Base-by-base conservation (phyloP, 2,888 invertebrate species). In the Drosophila algonquin region DNA sequence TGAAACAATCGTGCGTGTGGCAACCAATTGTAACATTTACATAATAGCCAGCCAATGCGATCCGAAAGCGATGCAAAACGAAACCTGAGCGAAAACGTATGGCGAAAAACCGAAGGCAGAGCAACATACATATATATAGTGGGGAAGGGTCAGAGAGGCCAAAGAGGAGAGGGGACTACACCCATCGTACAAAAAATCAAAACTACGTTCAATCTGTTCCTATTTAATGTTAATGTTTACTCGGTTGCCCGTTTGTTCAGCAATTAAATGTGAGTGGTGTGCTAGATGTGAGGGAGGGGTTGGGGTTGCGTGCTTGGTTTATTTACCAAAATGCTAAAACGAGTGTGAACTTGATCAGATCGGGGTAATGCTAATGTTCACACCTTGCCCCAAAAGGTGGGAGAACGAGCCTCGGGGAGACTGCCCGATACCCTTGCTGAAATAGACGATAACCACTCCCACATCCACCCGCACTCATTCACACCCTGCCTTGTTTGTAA, bases 221-320 rank as follows among this genome's bases (percentile, higher is more conserved):
- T 82, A 85, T 79, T 56, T 78, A 83, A 59, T 65, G 80, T 56
- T 78, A 83, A 59, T 65, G 80, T 79, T 73, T 70, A 77, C 76
- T 74, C 76, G 73, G 82, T 73, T 63, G 74, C 32, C 24, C 21
- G 27, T 50, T 40, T 51, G 56, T 63, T 67, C 67, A 57, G 74
- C 74, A 78, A 82, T 82, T 75, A 81, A 73, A 55, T 58, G 64
- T 64, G 57, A 73, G 68, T 72, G 48, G 32, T 53, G 32, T 27
- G 10, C 32, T 9, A 2, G 32, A 8, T 32, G 32, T 32, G 32
- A 3, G 32, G 32, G 18, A 27, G 12, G 32, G 46, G 30, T 21
- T 30, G 53, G 18, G 51, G 10, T 59, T 50, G 48, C 44, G 16
- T 24, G 50, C 27, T 44, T 63, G 55, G 40, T 14, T 14, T 6